Base-by-base conservation (phyloP, 2,113 vertebrate genomes). In the Lycaon pictus region DNA sequence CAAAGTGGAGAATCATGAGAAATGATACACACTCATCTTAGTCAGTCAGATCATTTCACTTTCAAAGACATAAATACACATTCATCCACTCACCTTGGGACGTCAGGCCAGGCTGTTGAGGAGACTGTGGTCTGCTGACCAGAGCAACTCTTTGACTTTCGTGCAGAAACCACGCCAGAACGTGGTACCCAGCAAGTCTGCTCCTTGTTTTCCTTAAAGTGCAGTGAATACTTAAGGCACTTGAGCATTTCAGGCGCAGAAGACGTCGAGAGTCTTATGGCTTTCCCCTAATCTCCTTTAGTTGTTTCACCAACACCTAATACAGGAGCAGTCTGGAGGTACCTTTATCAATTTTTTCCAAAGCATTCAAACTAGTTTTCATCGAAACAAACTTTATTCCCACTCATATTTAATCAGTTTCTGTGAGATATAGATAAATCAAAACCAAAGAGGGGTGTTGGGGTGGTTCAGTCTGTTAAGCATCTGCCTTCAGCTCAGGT, bases 141-240 rank as follows among this genome's bases (percentile, higher is more conserved):
- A 1, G 1, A 23, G 17, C 27, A 27, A 11, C 20, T 55, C 56
- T 37, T 37, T 35, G 20, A 43, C 62, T 60, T 65, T 10, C 1
- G 0, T 53, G 72, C 19, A 13, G 53, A 65, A 80, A 7, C 20
- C 62, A 35, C 62, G 20, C 19, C 7, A 32, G 9, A 53, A 25
- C 0, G 0, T 56, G 0, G 9, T 13, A 6, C n/a, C 35, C 0
- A 3, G 67, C 48, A 0, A 7, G 32, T 69, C 22, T 0, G 11
- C 37, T 48, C 65, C 37, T 55, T 65, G 63, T 58, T 85, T 85
- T 92, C 63, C 51, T 37, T 20, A 25, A 48, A 35, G 3, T 16
- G 6, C 7, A 74, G 37, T 51, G 43, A 63, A 53, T 55, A 43
- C 8, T 4, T 53, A 79, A 4, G 15, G 9, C 15, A 17, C 25